Percentiles rank a stretch among this genome's conserved stretches.
These are phyloP conservation scores for Aethina tumida DNA, from an alignment of 1,140 invertebrate species.

Conservation along the genomic window DNA sequence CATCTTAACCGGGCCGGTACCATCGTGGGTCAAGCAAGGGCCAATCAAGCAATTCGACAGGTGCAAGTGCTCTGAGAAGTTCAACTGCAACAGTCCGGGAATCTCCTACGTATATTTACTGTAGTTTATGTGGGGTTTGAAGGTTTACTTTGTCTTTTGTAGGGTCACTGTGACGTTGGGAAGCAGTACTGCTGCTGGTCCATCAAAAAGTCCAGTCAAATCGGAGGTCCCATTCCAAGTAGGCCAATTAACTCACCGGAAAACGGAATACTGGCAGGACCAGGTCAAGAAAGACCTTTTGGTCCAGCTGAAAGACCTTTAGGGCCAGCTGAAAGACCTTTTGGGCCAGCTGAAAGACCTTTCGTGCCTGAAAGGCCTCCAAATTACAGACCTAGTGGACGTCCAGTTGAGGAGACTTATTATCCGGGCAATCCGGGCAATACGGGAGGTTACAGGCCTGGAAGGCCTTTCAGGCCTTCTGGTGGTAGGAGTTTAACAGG, in stretches of 20 bases:
- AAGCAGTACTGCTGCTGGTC: slow-evolving; percentile 45
- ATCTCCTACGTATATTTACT: slow-evolving; percentile 39
- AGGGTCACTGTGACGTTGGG: slow-evolving; percentile 43
- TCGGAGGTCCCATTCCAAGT: slow-evolving; percentile 27
- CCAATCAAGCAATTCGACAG: slow-evolving; percentile 38
- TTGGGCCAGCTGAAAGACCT: no score
- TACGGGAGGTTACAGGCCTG: no score
- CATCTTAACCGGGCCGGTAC: slow-evolving; percentile 36
- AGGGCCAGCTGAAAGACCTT: no score
- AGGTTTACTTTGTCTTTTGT: slow-evolving; percentile 16
- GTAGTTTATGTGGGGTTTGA: no score
- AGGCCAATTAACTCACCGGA: slow-evolving; percentile 28
- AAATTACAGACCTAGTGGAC: no score
- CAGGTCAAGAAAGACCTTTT: no score
- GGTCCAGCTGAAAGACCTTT: slow-evolving; percentile 33
- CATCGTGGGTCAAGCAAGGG: slow-evolving; percentile 36
- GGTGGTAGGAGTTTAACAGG: no score
- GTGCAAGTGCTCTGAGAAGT: slow-evolving; percentile 45
- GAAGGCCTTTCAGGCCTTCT: no score
- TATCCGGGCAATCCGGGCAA: no score
- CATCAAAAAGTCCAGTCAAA: slow-evolving; percentile 29
- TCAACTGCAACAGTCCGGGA: slow-evolving; percentile 45
- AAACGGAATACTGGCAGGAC: slow-evolving; percentile 44
- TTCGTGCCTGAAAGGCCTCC: no score
- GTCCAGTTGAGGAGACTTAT: no score